Percentiles rank a stretch among this genome's conserved stretches.
These are phyloP conservation scores for Tricholaema leucomelas DNA, from an alignment of 2,113 vertebrate species.

Conservation along the genomic window DNA sequence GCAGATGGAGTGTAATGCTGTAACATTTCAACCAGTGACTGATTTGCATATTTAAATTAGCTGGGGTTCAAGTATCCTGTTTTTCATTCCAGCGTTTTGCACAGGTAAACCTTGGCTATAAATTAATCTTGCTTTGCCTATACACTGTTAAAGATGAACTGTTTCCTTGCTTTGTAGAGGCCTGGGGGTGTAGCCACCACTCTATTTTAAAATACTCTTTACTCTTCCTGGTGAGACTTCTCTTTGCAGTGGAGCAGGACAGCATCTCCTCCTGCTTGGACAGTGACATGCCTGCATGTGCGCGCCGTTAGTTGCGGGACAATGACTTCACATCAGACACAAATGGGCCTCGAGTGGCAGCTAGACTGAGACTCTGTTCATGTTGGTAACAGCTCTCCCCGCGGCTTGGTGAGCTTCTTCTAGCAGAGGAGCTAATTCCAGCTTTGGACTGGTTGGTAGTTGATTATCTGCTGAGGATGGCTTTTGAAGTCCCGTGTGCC, in stretches of 20 bases:
- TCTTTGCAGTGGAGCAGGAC: slow-evolving; percentile 33
- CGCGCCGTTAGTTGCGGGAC: slow-evolving; percentile 10
- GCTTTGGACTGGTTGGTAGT: background rate
- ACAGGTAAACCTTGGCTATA: background rate
- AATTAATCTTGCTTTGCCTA: background rate
- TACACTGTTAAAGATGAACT: background rate
- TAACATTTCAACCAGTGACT: background rate
- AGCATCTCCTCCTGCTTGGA: slow-evolving; percentile 34
- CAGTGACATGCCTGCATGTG: background rate
- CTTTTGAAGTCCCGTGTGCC: background rate
- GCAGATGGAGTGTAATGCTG: background rate
- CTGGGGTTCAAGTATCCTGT: background rate
- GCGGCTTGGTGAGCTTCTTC: background rate
- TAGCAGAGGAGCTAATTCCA: background rate
- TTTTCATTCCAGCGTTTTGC: background rate
- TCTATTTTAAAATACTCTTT: slow-evolving; percentile 10
- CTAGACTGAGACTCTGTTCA: slow-evolving; percentile 4
- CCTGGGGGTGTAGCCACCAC: background rate
- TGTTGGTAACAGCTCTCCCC: background rate
- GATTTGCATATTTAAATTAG: background rate
- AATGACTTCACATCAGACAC: slow-evolving; percentile 5
- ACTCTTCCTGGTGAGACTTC: slow-evolving; percentile 10
- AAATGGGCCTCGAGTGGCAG: background rate
- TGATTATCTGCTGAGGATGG: background rate
- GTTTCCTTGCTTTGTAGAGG: background rate